Base-by-base conservation (phyloP, 1,140 invertebrate species). In the Akabosia matsudoensis region DNA sequence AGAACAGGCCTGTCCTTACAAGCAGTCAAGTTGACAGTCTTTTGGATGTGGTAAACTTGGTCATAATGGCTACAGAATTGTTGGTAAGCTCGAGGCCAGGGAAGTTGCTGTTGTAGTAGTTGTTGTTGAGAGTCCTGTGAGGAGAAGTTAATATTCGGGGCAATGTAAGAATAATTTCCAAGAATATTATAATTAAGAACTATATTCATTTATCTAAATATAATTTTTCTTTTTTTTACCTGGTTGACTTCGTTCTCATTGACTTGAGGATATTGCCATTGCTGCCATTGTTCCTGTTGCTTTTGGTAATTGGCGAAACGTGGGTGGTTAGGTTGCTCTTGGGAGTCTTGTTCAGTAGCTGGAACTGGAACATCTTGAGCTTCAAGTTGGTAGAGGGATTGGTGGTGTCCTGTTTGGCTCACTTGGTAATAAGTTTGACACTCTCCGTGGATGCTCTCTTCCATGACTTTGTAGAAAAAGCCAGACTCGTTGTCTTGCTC, bases 1-100 rank as follows among this genome's bases (percentile, higher is more conserved):
- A 82, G 74, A 33, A 81, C 78, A 33, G 82, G 78, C 54, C 80
- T 79, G n/a, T 81, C 70, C 16, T 30, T 70, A 72, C 82, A 83
- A 30, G 75, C 76, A 73, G 81, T 81, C 51, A 82, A 82, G 76
- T 83, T 82, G 51, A 79, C 72, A 56, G 77, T 74, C 76, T 83
- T 83, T 70, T 76, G 73, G 76, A 83, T 81, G 33, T 82, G 79
- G 75, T 80, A 83, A 72, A 82, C 76, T 77, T 81, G 78, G 31
- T 79, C 76, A 4, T 76, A 56, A 3, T 79, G 74, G 1, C 79
- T 45, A 73, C 82, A 83, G 74, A 82, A 80, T 22, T 79, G 28
- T 26, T 77, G 26, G 51, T 76, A 78, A 74, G 81, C 74, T 30
- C 70, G 72, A 37, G 80, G 78, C 80, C 80, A 81, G 61, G 76